Percentiles rank a stretch among this genome's conserved stretches.
phyloP scores from a whole-genome alignment of 2,888 invertebrate genomes.

The Homarus gammarus region DNA sequence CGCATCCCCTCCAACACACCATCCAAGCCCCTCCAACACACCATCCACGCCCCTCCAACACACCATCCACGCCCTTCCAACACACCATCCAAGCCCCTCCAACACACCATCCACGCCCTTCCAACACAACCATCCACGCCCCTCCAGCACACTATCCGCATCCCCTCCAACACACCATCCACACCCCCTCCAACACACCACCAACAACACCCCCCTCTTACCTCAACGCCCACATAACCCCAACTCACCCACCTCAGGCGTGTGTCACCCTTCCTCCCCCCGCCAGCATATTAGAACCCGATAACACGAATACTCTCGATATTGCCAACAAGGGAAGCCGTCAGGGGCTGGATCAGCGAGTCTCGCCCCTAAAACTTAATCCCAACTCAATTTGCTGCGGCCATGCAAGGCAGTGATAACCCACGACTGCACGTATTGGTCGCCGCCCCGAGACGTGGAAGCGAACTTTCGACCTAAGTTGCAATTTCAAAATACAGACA shows the following conservation, averaged over 20 bases:
- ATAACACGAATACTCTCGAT: not conserved
- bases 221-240: not conserved
- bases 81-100: no score
- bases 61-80: no score
- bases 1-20: no score
- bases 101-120: no score
- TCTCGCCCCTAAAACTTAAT: conserved; percentile 37
- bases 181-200: not conserved
- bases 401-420: not conserved
- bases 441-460: not conserved
- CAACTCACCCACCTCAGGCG: not conserved
- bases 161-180: no score
- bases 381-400: conserved; percentile 42
- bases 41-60: no score
- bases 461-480: not conserved
- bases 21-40: no score
- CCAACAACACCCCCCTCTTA: not conserved
- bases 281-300: not conserved
- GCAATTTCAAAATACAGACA: not conserved
- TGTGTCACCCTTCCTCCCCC: not conserved
- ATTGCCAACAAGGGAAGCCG: not conserved
- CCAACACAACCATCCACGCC: no score
- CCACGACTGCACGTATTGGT: not conserved
- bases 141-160: no score
- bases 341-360: conserved; percentile 11